Evolutionary conservation across 2,113 vertebrate genomes (phyloP).

Genomic region (Suricata suricatta): DNA sequence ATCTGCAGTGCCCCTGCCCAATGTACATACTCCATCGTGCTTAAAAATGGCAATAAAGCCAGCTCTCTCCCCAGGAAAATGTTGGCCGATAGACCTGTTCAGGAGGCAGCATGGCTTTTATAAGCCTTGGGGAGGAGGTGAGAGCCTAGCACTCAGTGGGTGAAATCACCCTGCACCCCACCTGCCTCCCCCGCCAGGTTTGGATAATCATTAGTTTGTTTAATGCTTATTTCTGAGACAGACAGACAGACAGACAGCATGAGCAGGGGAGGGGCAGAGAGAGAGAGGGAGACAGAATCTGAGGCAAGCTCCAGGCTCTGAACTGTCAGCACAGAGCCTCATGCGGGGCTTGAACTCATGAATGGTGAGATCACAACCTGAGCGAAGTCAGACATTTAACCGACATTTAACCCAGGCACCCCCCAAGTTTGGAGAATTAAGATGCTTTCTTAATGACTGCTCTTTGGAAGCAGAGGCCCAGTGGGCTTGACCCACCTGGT

Average conservation of each 20-base stretch:
- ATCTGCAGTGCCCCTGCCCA: background rate
- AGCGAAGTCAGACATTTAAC: no score
- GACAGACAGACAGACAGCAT: no score
- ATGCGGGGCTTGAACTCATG: accelerated
- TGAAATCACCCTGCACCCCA: constrained; percentile 59
- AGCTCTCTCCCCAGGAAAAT: constrained; percentile 52
- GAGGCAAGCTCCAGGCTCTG: no score
- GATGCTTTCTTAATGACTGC: constrained; percentile 61
- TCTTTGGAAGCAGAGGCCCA: constrained; percentile 66
- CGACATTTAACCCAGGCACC: no score
- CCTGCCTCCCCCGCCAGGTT: constrained; percentile 67
- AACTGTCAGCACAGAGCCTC: no score
- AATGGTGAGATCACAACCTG: no score
- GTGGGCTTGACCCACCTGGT: constrained; percentile 63
- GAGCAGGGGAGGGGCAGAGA: no score
- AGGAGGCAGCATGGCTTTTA: constrained; percentile 64
- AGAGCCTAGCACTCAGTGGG: constrained; percentile 69
- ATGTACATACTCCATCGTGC: constrained; percentile 26
- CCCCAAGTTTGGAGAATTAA: background rate
- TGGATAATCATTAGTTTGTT: constrained; percentile 57
- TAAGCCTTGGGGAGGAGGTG: constrained; percentile 59
- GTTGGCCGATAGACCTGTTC: constrained; percentile 60
- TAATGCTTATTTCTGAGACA: no score
- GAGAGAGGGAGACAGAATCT: no score
- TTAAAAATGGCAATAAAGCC: constrained; percentile 55